Evolutionary conservation across 2,888 invertebrate species (phyloP), one percentile per base, ranked within the genome.

Genomic region (Lasiommata megera): DNA sequence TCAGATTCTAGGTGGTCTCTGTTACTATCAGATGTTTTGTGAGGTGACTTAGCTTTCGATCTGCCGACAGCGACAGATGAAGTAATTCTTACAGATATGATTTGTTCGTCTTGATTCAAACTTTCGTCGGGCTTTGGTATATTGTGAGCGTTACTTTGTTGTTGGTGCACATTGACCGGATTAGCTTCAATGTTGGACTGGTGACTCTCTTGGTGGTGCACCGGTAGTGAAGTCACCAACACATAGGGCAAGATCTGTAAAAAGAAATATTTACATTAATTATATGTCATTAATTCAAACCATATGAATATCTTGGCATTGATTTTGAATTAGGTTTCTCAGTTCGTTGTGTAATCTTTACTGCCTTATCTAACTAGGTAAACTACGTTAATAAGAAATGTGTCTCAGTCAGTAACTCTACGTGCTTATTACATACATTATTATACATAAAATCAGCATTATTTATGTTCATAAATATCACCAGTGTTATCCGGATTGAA

Each of bases 1-100:
- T 70, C 62, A 34, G 56, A 60, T 38, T 58, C 50, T 11, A 47
- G 14, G 8, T 63, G 61, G 46, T 64, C 63, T 56, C 38, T 55
- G 29, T 28, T 56, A 43, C 64, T 66, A 55, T 64, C 63, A 34
- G 54, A 6, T 36, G 59, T 60, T 55, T 57, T 73, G 38, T 67
- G 63, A 12, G 61, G 63, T 40, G 71, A 62, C 65, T 78, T 85
- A 14, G 68, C 68, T 66, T 73, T 78, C 6, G 92, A 88, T 54
- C 93, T 88, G 1, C 91, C 92, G 5, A 93, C 88, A 53, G 92
- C 93, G 12, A 93, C 92, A 6, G 93, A 92, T 7, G 93, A 93
- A 6, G 93, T 93, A 56, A 93, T 92, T 70, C 93, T 88, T 41
- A 93, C 92, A 36, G 89, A 88, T 72, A 90, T 90, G 23, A 90